A percentile compares a stretch with the other conserved stretches of the same genome.
Evolutionary conservation across 2,113 vertebrate species (phyloP).

Genomic region (Protobothrops mucrosquamatus): DNA sequence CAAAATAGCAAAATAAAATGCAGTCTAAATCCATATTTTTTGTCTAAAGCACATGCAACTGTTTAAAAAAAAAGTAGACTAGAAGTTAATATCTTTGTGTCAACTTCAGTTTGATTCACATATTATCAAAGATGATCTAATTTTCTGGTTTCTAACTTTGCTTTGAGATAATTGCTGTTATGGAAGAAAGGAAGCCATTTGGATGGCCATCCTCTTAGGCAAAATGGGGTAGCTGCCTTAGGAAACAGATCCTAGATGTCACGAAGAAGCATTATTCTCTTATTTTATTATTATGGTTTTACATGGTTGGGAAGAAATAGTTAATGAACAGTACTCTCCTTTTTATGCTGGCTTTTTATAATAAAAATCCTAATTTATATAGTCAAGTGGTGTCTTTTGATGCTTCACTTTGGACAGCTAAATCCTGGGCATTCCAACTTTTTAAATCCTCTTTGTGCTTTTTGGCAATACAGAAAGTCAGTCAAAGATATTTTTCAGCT

Average conservation of each 20-base stretch:
- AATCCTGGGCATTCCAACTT: background rate
- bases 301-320: background rate
- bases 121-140: background rate
- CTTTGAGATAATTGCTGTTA: background rate
- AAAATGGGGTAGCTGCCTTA: background rate
- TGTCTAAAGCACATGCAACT: background rate
- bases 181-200: background rate
- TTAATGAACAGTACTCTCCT: background rate
- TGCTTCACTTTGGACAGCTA: background rate
- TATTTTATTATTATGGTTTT: background rate
- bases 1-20: background rate
- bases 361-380: background rate
- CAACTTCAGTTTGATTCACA: background rate
- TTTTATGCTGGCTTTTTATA: background rate
- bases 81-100: background rate
- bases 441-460: background rate
- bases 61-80: background rate
- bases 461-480: background rate
- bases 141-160: background rate
- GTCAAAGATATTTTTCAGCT: background rate
- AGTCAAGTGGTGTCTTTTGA: background rate
- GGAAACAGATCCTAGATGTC: background rate
- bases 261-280: background rate
- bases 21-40: background rate
- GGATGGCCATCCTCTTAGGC: background rate